Percentiles rank a stretch among this genome's conserved stretches.
These are phyloP conservation scores for Vollenhovia emeryi DNA, from an alignment of 1,140 invertebrate species.

Conservation along the genomic window DNA sequence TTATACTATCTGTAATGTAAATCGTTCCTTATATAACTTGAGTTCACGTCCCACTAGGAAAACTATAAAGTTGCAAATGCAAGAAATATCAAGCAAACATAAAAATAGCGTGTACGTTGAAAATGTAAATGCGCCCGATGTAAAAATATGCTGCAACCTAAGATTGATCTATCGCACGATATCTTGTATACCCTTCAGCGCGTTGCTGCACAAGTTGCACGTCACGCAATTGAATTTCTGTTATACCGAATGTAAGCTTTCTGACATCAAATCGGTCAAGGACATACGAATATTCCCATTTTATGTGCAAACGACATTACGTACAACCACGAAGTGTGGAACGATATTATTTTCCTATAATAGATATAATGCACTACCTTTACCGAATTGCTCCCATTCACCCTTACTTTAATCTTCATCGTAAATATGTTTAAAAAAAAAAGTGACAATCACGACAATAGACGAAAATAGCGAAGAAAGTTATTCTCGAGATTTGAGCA, in stretches of 20 bases:
- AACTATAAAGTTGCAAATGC: conserved; percentile 35
- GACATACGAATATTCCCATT: conserved; percentile 30
- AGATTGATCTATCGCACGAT: conserved; percentile 51
- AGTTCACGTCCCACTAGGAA: conserved; percentile 5
- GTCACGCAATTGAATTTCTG: conserved; percentile 39
- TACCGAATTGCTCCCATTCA: no score
- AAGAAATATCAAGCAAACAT: conserved; percentile 56
- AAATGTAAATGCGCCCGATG: conserved; percentile 52
- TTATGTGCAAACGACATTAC: neutral
- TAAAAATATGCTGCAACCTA: conserved; percentile 42
- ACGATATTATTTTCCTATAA: neutral
- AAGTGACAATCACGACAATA: neutral
- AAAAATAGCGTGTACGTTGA: conserved; percentile 57
- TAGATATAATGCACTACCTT: neutral
- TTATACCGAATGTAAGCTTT: conserved; percentile 37
- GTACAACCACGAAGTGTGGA: neutral
- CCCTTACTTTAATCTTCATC: neutral
- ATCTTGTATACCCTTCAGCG: conserved; percentile 56
- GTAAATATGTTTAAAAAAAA: neutral
- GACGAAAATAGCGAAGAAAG: neutral
- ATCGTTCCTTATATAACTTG: conserved; percentile 2
- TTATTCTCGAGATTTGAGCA: neutral
- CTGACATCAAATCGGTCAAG: conserved; percentile 46
- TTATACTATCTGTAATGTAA: conserved; percentile 27
- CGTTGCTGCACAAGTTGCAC: conserved; percentile 28